Base-by-base conservation (phyloP, 2,888 invertebrate genomes). In the Chrysolina haemoptera region DNA sequence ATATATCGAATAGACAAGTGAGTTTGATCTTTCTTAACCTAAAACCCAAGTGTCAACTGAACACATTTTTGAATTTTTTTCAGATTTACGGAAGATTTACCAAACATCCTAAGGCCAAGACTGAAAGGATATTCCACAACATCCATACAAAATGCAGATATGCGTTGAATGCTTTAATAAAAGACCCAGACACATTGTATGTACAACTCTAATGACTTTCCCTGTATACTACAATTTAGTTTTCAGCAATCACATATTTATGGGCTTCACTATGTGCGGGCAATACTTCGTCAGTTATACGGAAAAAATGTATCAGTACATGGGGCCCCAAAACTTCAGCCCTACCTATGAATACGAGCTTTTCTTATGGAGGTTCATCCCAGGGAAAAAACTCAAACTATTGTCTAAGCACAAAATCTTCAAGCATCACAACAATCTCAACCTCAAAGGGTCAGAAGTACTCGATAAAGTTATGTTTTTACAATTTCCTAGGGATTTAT, bases 181-280 rank as follows among this genome's bases (percentile, higher is more conserved):
- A 78, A 75, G 81, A 83, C 68, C 71, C 81, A 68, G 84, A 85
- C 70, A 78, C 80, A 62, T 78, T 84, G 87, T 86, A 83, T 85
- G 85, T 84, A 43, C 16, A 22, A 46, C 46, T 71, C 68, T n/a
- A 27, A 16, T 66, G n/a, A 65, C 22, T 14, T 41, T 35, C 35
- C 14, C n/a, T 10, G 1, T 18, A 67, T 62, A 18, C 35, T 40
- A 59, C 59, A 71, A 55, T 71, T 68, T 73, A 80, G 75, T 82
- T 77, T 89, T 20, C 82, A 96, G 96, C 79, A 96, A 96, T 79
- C 97, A 98, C 87, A 93, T 97, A 78, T 96, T 96, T 86, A 95
- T 98, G 94, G 98, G 98, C 9, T 94, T 98, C 85, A 96, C 96
- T n/a, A 94, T 96, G 82, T 97, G 97, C 87, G 97, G 98, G 14